A percentile compares a stretch with the other conserved stretches of the same genome.
Conservation (phyloP, 2,113 vertebrate species). For the Corythoichthys intestinalis region DNA sequence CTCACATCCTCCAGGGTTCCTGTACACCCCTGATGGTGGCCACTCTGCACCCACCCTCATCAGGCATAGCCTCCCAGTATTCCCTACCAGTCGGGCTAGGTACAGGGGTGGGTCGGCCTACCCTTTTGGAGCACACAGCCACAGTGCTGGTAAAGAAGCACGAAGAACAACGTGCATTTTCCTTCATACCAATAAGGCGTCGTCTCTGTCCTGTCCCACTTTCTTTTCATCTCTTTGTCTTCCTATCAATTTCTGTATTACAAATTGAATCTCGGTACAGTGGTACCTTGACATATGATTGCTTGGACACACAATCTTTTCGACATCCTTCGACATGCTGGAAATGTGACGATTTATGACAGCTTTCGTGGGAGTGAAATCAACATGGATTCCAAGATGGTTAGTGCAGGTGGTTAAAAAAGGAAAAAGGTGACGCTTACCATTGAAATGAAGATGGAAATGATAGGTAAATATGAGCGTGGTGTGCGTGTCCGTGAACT, state of each 20-base stretch:
- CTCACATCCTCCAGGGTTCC: slow-evolving; percentile 89
- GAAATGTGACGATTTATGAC: no score
- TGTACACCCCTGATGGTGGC: slow-evolving; percentile 99
- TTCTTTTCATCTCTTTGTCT: slow-evolving; percentile 27
- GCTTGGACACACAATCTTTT: no score
- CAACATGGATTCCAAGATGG: no score
- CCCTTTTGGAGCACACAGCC: slow-evolving; percentile 98
- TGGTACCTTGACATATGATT: no score
- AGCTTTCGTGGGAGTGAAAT: no score
- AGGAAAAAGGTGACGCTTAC: no score
- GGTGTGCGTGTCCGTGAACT: no score
- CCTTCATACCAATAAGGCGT: slow-evolving; percentile 24
- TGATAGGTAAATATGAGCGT: no score
- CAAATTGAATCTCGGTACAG: slow-evolving; percentile 15
- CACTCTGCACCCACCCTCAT: slow-evolving; percentile 97
- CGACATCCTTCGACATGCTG: no score
- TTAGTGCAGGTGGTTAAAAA: no score
- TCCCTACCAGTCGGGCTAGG: slow-evolving; percentile 95
- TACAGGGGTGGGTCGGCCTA: slow-evolving; percentile 91
- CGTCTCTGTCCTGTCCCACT: slow-evolving; percentile 39
- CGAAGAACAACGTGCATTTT: slow-evolving; percentile 33
- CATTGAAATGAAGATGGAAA: no score
- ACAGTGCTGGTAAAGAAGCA: slow-evolving; percentile 94
- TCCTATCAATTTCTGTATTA: slow-evolving; percentile 12
- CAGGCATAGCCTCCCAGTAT: slow-evolving; percentile 96